Base-by-base conservation (phyloP, 2,113 vertebrate genomes). In the Coturnix japonica region DNA sequence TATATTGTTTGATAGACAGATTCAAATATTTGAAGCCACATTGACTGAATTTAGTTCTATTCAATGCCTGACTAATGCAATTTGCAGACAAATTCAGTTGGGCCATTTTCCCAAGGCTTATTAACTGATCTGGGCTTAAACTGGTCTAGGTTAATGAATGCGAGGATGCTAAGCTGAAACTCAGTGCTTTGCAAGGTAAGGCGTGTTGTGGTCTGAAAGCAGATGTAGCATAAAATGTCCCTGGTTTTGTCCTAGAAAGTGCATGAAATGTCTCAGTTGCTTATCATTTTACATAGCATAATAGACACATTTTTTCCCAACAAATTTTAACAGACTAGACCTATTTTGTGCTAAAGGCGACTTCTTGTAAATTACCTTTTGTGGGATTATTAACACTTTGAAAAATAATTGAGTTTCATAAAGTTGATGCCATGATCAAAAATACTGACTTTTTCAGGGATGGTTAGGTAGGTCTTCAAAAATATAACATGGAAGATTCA, bases 31-130 rank as follows among this genome's bases (percentile, higher is more conserved):
- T 98, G 79, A 98, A 94, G 69, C 97, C 91, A 49, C 91, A 77
- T 37, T 97, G 81, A 3, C 56, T n/a, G 11, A 98, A 98, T 95
- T 98, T 97, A 20, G 96, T 95, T 47, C 95, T 97, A 69, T 97
- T 97, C 28, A 95, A 96, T 64, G 97, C 95, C 13, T 95, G 70
- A n/a, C 95, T 95, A 74, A 96, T 89, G 22, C 97, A 98, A 89
- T 98, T 98, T 51, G 88, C 21, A 11, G 97, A 98, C 30, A 98
- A 97, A 90, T 98, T 98, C 7, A 98, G 96, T 83, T 97, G 98
- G 30, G 96, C 93, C 54, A 97, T 97, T 77, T 98, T 67, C 28
- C 37, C 65, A 84, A 97, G 98, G 6, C 80, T 94, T 74, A 77
- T 88, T 71, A 74, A 74, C 19, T 33, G 28, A 21, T 85, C 23